Conservation (phyloP, 2,888 invertebrate genomes). For the Heliconius ismenius region DNA sequence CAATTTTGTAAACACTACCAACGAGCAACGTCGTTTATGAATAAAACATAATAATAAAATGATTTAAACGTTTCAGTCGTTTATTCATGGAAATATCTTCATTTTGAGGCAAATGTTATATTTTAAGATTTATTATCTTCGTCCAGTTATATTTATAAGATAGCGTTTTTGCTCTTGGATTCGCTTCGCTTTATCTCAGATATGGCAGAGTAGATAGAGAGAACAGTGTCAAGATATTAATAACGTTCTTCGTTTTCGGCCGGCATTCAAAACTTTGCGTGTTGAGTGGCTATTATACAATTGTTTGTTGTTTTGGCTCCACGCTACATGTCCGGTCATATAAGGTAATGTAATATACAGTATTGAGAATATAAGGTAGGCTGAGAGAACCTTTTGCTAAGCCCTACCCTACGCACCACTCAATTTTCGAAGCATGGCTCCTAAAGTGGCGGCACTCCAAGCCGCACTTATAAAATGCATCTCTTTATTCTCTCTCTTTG, state of each 20-base stretch:
- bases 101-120: not conserved
- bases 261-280: too few relatives aligned
- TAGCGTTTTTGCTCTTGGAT: not conserved
- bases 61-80: not conserved
- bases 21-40: conserved; percentile 10
- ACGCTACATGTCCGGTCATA: too few relatives aligned
- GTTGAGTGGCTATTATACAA: too few relatives aligned
- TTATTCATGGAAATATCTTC: not conserved
- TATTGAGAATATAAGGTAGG: too few relatives aligned
- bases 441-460: too few relatives aligned
- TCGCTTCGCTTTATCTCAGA: not conserved
- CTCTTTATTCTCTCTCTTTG: too few relatives aligned
- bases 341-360: too few relatives aligned
- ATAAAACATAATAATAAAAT: conserved; percentile 18
- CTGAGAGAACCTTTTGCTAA: not conserved
- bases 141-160: not conserved
- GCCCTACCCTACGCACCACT: not conserved
- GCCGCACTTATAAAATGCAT: too few relatives aligned
- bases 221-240: not conserved
- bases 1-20: conserved; percentile 7
- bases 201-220: not conserved
- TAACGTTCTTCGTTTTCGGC: not conserved
- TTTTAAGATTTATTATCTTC: not conserved
- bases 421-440: not conserved
- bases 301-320: too few relatives aligned